phyloP scores from a whole-genome alignment of 2,113 vertebrate species.

The Sorex fumeus region DNA sequence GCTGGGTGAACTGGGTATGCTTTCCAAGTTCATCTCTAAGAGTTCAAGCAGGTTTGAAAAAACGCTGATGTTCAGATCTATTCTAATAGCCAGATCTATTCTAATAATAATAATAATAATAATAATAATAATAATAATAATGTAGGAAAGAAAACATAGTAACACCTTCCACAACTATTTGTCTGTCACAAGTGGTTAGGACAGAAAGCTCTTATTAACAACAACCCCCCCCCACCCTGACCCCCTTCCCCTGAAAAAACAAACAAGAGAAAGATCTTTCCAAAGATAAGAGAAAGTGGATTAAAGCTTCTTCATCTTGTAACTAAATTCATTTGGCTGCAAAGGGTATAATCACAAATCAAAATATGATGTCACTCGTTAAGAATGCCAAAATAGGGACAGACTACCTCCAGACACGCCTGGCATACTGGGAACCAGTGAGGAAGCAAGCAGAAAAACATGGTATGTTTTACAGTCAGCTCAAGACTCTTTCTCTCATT shows the following conservation, averaged over 20 bases:
- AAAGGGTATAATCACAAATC: neutral
- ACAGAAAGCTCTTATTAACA: neutral
- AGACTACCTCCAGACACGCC: no score
- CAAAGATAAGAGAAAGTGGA: neutral
- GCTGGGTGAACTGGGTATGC: conserved; percentile 58
- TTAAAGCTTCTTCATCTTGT: neutral
- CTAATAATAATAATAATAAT: conserved; percentile 36
- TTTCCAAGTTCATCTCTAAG: conserved; percentile 75
- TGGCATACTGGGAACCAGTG: neutral
- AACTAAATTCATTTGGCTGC: neutral
- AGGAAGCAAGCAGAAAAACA: neutral
- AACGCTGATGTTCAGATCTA: neutral
- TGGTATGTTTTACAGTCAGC: neutral
- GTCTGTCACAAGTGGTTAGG: neutral
- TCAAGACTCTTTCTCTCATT: neutral
- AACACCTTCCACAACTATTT: neutral
- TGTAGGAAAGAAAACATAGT: neutral
- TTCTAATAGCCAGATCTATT: conserved; percentile 19
- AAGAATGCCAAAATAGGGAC: neutral
- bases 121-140: conserved; percentile 43
- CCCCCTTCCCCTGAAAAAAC: neutral
- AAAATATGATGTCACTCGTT: neutral
- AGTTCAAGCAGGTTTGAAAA: conserved; percentile 58
- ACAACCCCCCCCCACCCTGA: neutral
- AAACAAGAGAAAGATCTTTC: conserved; percentile 18